Conservation (phyloP, 2,113 vertebrate genomes). For the Coracopsis vasa region DNA sequence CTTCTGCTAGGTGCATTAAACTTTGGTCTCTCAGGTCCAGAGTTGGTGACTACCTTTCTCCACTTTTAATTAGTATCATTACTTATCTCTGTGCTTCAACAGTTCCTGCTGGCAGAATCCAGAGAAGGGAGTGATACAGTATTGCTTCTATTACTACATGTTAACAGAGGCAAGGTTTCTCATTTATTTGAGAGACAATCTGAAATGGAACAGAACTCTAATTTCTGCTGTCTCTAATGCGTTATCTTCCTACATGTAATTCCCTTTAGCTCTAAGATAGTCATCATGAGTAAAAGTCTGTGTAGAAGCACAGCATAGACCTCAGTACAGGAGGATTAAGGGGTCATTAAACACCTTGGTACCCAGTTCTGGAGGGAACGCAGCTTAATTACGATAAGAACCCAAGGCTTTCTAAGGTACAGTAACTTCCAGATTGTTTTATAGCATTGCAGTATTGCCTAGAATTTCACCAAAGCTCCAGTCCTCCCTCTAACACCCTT, state of each 20-base stretch:
- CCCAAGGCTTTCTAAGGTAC: background rate
- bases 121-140: background rate
- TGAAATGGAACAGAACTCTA: background rate
- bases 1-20: background rate
- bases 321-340: background rate
- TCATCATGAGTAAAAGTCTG: background rate
- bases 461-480: background rate
- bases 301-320: background rate
- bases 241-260: background rate
- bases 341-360: conserved; percentile 6
- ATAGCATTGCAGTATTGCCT: background rate
- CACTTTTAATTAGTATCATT: conserved; percentile 20
- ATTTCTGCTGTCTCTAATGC: background rate
- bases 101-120: background rate
- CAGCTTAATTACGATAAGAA: conserved; percentile 3
- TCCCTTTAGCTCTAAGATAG: background rate
- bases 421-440: background rate
- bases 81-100: background rate
- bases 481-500: background rate
- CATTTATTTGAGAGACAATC: background rate
- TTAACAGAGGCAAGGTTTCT: background rate
- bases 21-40: background rate
- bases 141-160: background rate
- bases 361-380: background rate
- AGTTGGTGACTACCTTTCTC: background rate